Conservation (phyloP, 2,113 vertebrate genomes). For the Cyphomyrus discorhynchus region DNA sequence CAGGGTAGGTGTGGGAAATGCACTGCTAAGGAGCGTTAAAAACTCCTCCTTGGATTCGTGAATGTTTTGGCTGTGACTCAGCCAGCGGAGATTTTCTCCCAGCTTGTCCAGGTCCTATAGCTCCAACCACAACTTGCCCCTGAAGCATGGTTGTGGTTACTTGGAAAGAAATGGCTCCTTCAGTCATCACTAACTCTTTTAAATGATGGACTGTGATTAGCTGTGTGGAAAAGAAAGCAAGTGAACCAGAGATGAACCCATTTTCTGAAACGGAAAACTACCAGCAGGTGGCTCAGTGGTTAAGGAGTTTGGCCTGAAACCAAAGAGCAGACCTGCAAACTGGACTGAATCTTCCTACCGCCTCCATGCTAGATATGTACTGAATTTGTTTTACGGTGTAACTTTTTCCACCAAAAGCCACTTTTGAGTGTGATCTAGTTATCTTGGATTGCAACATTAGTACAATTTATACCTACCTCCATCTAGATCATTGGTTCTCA, state of each 20-base stretch:
- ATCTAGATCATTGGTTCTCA: background rate
- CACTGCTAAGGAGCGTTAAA: background rate
- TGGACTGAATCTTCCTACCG: background rate
- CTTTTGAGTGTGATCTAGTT: background rate
- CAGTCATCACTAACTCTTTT: background rate
- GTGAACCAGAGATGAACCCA: background rate
- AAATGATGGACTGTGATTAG: background rate
- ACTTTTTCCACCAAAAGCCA: background rate
- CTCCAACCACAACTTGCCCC: background rate
- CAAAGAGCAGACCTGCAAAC: background rate
- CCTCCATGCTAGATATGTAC: background rate
- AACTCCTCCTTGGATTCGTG: background rate
- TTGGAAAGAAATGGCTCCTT: background rate
- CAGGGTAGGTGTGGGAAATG: background rate
- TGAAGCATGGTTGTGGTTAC: background rate
- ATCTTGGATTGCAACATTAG: background rate
- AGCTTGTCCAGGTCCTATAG: background rate
- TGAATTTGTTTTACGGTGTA: background rate
- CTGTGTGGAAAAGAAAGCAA: background rate
- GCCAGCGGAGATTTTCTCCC: background rate
- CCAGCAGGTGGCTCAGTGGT: background rate
- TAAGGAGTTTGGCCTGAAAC: background rate
- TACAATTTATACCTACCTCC: background rate
- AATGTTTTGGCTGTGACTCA: background rate
- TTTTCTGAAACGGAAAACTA: background rate